Evolutionary conservation across 2,888 invertebrate genomes (phyloP).

Genomic region (Pemphredon lugubris): DNA sequence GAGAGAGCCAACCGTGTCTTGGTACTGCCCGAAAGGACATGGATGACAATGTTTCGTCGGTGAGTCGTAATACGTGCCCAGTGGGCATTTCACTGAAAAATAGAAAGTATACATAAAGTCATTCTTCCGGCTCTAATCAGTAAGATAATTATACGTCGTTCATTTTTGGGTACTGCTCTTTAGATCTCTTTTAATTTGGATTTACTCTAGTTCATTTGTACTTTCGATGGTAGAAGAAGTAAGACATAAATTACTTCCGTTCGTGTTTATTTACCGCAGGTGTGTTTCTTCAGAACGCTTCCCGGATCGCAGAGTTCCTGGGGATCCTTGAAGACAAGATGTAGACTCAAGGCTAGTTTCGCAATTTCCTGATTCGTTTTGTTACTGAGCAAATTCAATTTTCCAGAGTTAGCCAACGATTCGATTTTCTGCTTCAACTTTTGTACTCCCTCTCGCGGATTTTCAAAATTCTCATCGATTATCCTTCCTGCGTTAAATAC

Average conservation of each 20-base stretch:
- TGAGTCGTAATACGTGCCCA: slow-evolving; percentile 85
- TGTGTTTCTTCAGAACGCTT: slow-evolving; percentile 82
- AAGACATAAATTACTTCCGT: no score
- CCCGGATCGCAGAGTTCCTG: slow-evolving; percentile 82
- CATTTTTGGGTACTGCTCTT: no score
- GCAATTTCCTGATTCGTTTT: slow-evolving; percentile 70
- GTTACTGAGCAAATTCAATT: slow-evolving; percentile 66
- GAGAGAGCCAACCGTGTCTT: slow-evolving; percentile 82
- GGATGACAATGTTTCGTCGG: slow-evolving; percentile 83
- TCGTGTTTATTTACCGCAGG: slow-evolving; percentile 83
- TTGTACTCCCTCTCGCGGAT: slow-evolving; percentile 66
- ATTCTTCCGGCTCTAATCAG: no score
- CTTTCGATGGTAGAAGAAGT: no score
- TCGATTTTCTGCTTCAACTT: slow-evolving; percentile 69
- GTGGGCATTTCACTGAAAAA: slow-evolving; percentile 85
- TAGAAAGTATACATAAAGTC: no score
- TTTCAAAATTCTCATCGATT: slow-evolving; percentile 68
- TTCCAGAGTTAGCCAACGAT: slow-evolving; percentile 62
- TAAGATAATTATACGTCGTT: no score
- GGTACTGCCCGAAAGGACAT: slow-evolving; percentile 85
- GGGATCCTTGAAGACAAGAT: slow-evolving; percentile 68
- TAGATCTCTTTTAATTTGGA: no score
- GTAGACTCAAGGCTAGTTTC: slow-evolving; percentile 70
- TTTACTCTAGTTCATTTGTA: no score
- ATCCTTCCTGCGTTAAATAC: slow-evolving; percentile 73